Conservation (phyloP, 2,888 invertebrate genomes). For the Eristalis arbustorum region DNA sequence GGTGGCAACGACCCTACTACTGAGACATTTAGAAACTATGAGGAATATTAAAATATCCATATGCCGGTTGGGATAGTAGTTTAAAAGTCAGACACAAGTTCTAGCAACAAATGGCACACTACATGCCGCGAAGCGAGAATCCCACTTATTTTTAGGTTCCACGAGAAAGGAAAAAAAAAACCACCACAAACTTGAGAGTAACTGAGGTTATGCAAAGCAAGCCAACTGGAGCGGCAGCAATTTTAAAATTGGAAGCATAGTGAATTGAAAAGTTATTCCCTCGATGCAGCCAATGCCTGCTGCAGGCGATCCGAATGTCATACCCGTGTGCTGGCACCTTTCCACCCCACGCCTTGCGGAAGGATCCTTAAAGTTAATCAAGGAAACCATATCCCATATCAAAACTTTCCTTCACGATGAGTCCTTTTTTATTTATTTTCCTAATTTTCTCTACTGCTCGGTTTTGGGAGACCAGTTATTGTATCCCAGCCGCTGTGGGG, state of each 20-base stretch:
- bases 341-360: conserved; percentile 11
- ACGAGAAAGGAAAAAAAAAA: background rate
- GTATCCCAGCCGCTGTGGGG: background rate
- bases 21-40: too few species aligned
- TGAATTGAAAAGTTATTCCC: conserved; percentile 53
- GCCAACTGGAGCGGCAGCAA: conserved; percentile 13
- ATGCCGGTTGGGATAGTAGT: background rate
- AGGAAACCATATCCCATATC: conserved; percentile 65
- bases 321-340: conserved; percentile 5
- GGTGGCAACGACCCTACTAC: too few species aligned
- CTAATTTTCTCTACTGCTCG: background rate
- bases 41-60: too few species aligned
- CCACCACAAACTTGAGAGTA: background rate
- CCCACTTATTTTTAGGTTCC: background rate
- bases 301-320: conserved; percentile 15
- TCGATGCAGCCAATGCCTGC: conserved; percentile 24
- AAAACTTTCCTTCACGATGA: conserved; percentile 55
- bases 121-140: background rate
- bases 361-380: conserved; percentile 63
- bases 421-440: conserved; percentile 19
- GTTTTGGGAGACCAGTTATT: background rate
- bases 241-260: conserved; percentile 51
- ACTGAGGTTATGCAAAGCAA: background rate
- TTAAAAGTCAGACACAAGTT: conserved; percentile 16
- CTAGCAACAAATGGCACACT: background rate